Percentiles rank a stretch among this genome's conserved stretches.
Evolutionary conservation across 1,140 invertebrate genomes (phyloP).

Genomic region (Nebria ingens): DNA sequence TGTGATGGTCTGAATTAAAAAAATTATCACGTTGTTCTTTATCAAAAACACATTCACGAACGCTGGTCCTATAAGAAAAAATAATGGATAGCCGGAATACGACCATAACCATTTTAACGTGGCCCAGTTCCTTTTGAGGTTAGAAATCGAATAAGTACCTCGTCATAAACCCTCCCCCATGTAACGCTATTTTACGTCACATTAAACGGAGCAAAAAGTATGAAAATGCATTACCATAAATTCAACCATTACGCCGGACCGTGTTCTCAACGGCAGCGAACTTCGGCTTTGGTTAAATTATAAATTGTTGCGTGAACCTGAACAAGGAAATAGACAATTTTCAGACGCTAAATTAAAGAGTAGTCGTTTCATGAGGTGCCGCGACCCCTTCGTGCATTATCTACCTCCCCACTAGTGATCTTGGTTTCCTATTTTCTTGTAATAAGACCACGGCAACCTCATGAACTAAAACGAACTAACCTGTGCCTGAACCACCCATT

Average conservation of each 20-base stretch:
- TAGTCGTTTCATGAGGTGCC: neutral
- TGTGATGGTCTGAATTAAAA: no score
- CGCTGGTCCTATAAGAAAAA: no score
- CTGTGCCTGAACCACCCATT: no score
- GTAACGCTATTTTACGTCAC: constrained; percentile 4
- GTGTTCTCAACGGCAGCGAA: neutral
- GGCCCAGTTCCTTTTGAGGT: no score
- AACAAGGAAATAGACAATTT: constrained; percentile 4
- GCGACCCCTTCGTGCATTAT: neutral
- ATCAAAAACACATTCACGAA: no score
- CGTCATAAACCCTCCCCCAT: neutral
- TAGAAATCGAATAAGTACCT: constrained; percentile 2
- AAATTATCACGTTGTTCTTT: no score
- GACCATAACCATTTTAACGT: no score
- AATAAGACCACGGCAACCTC: no score
- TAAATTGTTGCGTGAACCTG: neutral
- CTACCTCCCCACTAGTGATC: no score
- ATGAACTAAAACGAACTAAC: no score
- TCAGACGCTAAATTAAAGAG: neutral
- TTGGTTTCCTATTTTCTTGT: neutral
- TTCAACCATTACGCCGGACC: neutral
- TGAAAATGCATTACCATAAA: constrained; percentile 9
- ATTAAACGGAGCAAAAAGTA: constrained; percentile 6
- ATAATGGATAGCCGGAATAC: no score
- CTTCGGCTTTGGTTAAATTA: constrained; percentile 1